phyloP scores from a whole-genome alignment of 2,797 vertebrate species.

The Sphenodon punctatus region DNA sequence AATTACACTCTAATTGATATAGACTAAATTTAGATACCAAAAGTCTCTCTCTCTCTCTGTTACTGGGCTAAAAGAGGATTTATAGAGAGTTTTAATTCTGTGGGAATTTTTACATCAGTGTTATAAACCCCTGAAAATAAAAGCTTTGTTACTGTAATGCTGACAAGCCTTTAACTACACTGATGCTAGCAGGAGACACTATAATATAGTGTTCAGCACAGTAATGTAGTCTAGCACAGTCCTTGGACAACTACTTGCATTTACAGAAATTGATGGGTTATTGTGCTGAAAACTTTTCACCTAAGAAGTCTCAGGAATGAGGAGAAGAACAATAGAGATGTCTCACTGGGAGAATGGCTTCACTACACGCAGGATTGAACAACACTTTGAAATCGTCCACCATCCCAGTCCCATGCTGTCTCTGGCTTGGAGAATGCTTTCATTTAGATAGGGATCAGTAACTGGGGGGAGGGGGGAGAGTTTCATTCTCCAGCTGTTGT shows the following conservation, averaged over 20 bases:
- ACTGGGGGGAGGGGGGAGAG: background rate
- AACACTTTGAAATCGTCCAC: constrained; percentile 67
- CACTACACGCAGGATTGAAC: constrained; percentile 39
- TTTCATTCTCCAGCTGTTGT: constrained; percentile 77
- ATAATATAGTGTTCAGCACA: background rate
- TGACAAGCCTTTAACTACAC: background rate
- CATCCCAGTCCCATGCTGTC: constrained; percentile 64
- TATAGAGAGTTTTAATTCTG: background rate
- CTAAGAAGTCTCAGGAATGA: constrained; percentile 40
- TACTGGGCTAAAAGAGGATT: constrained; percentile 1
- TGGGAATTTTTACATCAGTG: constrained; percentile 12
- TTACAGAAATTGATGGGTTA: constrained; percentile 61
- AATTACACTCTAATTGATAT: background rate
- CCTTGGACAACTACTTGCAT: constrained; percentile 52
- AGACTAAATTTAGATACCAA: constrained; percentile 6
- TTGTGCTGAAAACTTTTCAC: constrained; percentile 62
- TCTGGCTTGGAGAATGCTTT: constrained; percentile 61
- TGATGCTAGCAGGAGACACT: background rate
- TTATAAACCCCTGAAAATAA: constrained; percentile 35
- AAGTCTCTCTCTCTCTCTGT: background rate
- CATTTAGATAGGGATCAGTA: constrained; percentile 75
- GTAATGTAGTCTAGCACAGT: constrained; percentile 5
- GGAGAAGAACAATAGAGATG: constrained; percentile 59
- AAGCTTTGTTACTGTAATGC: constrained; percentile 3
- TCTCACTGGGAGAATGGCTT: constrained; percentile 52